A percentile compares a stretch with the other conserved stretches of the same genome.
phyloP scores from a whole-genome alignment of 2,797 vertebrate genomes.

The Carcharodon carcharias region DNA sequence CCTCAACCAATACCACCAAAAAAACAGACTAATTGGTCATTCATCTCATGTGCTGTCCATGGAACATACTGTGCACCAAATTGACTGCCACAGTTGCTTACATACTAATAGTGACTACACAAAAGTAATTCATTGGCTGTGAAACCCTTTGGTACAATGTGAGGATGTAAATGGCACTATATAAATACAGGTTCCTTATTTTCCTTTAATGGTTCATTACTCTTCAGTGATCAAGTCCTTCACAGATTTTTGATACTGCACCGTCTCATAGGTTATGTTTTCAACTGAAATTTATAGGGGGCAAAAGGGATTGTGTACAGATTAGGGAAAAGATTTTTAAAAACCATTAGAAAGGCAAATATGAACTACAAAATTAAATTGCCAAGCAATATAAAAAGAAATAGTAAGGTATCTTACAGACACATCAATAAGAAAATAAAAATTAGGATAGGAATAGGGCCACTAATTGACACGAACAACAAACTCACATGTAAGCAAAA shows the following conservation, averaged over 20 bases:
- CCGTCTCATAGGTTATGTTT: background rate
- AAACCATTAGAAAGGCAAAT: background rate
- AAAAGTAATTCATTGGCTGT: too few relatives aligned
- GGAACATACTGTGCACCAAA: background rate
- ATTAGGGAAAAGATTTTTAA: background rate
- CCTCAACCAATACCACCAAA: too few relatives aligned
- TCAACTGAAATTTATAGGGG: background rate
- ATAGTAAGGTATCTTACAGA: too few relatives aligned
- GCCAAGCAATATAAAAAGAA: too few relatives aligned
- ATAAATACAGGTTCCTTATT: background rate
- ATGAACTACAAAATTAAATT: too few relatives aligned
- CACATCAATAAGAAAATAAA: too few relatives aligned
- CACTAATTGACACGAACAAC: too few relatives aligned
- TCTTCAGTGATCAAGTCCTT: background rate
- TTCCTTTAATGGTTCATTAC: background rate
- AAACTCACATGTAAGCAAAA: too few relatives aligned
- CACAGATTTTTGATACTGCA: background rate
- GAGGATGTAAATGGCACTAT: background rate
- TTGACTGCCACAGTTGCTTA: background rate
- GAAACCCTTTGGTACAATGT: too few relatives aligned
- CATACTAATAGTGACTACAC: background rate
- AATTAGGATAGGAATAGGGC: too few relatives aligned
- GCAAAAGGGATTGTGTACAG: background rate
- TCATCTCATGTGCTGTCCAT: background rate
- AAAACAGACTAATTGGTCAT: too few relatives aligned